Conservation (phyloP, 2,797 vertebrate species). For the Gila robusta region DNA sequence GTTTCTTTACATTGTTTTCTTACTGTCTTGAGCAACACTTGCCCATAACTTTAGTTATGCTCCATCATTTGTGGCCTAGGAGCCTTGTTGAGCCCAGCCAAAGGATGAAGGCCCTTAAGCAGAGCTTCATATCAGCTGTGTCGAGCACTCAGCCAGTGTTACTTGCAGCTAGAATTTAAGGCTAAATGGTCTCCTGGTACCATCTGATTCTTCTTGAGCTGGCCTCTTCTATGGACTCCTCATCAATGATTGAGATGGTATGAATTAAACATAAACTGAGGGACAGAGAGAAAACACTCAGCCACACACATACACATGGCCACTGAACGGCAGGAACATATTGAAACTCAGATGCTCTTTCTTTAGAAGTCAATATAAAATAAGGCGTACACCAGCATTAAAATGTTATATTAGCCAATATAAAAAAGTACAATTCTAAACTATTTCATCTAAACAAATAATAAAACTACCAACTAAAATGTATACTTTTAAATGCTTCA, state of each 20-base stretch:
- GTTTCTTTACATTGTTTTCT: slow-evolving; percentile 34
- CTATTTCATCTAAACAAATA: background rate
- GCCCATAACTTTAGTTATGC: background rate
- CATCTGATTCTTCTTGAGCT: slow-evolving; percentile 62
- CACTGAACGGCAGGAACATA: background rate
- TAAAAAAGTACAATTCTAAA: background rate
- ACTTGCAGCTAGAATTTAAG: slow-evolving; percentile 50
- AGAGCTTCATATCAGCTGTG: slow-evolving; percentile 24
- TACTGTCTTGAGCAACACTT: slow-evolving; percentile 14
- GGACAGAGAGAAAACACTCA: slow-evolving; percentile 66
- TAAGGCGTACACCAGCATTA: background rate
- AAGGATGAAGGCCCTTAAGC: background rate
- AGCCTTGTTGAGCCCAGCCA: background rate
- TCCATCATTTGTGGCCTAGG: background rate
- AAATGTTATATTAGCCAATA: background rate
- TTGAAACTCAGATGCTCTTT: background rate
- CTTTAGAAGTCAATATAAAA: background rate
- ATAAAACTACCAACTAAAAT: background rate
- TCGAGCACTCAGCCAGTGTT: slow-evolving; percentile 5
- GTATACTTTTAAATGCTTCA: background rate
- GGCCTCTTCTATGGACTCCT: slow-evolving; percentile 65
- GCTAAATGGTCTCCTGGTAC: slow-evolving; percentile 54
- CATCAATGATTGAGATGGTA: slow-evolving; percentile 77
- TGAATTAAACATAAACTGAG: slow-evolving; percentile 76
- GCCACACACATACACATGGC: slow-evolving; percentile 13